A percentile compares a stretch with the other conserved stretches of the same genome.
Evolutionary conservation across 1,140 invertebrate genomes (phyloP).

Genomic region (Tetranychus cinnabarinus): DNA sequence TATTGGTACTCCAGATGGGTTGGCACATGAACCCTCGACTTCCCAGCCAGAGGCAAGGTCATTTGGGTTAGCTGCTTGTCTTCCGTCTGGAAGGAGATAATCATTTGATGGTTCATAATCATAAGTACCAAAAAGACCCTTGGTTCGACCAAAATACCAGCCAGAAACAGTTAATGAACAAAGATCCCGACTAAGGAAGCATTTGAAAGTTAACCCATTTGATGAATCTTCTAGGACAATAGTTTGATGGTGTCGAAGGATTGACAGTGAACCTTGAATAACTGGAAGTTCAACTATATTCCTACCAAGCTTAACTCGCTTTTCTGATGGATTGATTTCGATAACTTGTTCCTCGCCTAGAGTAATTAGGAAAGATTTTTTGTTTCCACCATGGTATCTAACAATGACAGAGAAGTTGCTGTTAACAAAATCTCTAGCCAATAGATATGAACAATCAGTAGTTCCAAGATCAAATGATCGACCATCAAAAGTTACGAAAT

Average conservation of each 20-base stretch:
- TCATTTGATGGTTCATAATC: neutral
- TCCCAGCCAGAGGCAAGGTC: neutral
- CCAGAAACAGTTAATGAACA: no score
- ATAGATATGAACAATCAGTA: neutral
- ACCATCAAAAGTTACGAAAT: neutral
- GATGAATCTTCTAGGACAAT: no score
- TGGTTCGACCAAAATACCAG: neutral
- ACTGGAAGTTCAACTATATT: no score
- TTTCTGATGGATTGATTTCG: no score
- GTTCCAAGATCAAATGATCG: neutral
- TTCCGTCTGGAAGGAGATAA: neutral
- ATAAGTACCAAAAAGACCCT: neutral
- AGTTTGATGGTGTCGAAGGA: no score
- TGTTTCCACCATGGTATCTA: no score
- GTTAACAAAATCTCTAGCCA: neutral
- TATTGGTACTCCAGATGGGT: neutral
- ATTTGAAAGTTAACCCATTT: no score
- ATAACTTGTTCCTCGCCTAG: no score
- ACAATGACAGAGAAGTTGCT: neutral
- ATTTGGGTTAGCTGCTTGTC: neutral
- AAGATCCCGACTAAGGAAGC: no score
- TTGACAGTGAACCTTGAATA: no score
- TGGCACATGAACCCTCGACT: neutral
- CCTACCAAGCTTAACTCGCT: no score
- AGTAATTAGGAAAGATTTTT: no score